Percentiles rank a stretch among this genome's conserved stretches.
These are phyloP conservation scores for Hippopotamyrus pictus DNA, from an alignment of 2,797 vertebrate genomes.

Conservation along the genomic window DNA sequence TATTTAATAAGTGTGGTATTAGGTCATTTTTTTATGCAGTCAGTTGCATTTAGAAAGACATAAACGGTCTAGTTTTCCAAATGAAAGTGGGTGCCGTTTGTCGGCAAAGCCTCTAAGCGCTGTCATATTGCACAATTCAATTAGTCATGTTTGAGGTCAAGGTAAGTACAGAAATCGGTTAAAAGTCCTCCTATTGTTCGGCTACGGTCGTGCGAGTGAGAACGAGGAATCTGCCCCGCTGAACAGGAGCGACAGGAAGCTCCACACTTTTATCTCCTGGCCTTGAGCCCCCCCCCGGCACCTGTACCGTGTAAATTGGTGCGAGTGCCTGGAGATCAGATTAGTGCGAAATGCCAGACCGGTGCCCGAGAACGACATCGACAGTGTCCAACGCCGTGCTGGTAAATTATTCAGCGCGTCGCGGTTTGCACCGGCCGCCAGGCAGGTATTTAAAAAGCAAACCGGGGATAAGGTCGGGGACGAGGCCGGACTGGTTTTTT, in stretches of 20 bases:
- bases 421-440: conserved; percentile 4
- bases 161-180: not conserved
- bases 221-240: not conserved
- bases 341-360: conserved; percentile 25
- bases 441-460: conserved; percentile 30
- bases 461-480: conserved; percentile 32
- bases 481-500: not conserved
- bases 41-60: not conserved
- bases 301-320: not conserved
- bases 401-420: conserved; percentile 26
- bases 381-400: conserved; percentile 14
- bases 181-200: not conserved
- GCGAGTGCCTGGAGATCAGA: conserved; percentile 17
- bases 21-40: not conserved
- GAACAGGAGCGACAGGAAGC: not conserved
- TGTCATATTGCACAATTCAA: not conserved
- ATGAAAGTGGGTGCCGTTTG: not conserved
- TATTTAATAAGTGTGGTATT: not conserved
- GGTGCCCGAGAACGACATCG: conserved; percentile 2
- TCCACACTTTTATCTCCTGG: not conserved
- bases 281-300: not conserved
- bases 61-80: not conserved
- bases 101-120: not conserved
- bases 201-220: not conserved
- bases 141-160: not conserved